Evolutionary conservation across 2,888 invertebrate species (phyloP).

Genomic region (Tachystola acroxantha): DNA sequence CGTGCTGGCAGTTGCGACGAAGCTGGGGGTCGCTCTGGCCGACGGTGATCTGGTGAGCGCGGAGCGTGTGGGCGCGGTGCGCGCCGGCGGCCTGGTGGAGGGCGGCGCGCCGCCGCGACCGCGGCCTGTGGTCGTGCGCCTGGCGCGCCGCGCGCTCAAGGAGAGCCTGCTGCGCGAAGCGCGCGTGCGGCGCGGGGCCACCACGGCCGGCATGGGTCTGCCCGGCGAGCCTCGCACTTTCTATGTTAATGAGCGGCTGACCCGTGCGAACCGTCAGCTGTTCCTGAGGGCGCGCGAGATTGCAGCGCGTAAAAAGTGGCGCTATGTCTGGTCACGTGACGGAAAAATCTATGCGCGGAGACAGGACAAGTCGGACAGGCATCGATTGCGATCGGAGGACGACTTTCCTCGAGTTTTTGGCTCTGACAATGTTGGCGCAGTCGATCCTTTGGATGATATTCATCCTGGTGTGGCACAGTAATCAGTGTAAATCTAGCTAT

Average conservation of each 20-base stretch:
- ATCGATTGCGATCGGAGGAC: background rate
- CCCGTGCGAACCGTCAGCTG: background rate
- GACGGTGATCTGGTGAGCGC: background rate
- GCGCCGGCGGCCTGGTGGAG: background rate
- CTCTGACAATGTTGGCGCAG: too few species aligned
- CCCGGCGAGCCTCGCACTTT: background rate
- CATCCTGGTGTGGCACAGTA: too few species aligned
- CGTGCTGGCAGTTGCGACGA: too few species aligned
- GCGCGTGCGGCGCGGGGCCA: too few species aligned
- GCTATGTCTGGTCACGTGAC: background rate
- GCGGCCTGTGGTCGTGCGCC: background rate
- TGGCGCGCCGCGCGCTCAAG: background rate
- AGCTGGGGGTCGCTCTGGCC: conserved; percentile 7
- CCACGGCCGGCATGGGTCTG: background rate
- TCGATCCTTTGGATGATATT: too few species aligned
- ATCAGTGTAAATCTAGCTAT: too few species aligned
- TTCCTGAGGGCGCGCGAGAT: background rate
- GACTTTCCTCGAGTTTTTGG: background rate
- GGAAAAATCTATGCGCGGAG: background rate
- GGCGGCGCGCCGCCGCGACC: background rate
- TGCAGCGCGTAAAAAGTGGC: background rate
- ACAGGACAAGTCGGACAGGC: background rate
- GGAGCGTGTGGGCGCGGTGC: too few species aligned
- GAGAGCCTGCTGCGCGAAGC: too few species aligned
- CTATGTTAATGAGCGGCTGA: conserved; percentile 3